These are phyloP conservation scores for Myotis vivesi DNA, from an alignment of 2,797 vertebrate species.

Conservation along the genomic window DNA sequence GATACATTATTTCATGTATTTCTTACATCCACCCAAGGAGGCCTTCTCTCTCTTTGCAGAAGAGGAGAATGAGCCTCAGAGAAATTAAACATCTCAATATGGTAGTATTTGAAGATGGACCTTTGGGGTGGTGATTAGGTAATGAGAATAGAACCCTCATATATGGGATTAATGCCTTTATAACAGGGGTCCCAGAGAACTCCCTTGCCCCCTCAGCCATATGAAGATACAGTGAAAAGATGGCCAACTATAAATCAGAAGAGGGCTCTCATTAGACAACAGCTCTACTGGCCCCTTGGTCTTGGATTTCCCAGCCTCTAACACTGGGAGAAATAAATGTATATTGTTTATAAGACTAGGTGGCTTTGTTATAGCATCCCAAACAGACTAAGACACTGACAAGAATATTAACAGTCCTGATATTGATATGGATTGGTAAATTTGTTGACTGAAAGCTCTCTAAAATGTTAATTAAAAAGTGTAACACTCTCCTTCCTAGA, in stretches of 20 bases:
- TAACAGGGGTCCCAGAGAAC: not conserved
- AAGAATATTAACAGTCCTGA: not conserved
- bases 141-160: not conserved
- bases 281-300: not conserved
- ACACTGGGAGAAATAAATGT: not conserved
- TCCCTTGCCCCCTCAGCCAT: not conserved
- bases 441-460: not conserved
- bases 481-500: not conserved
- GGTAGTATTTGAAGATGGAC: not conserved
- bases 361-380: not conserved
- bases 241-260: not conserved
- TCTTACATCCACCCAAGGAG: not conserved
- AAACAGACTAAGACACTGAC: not conserved
- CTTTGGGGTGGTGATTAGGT: not conserved
- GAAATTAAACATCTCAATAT: not conserved
- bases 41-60: not conserved
- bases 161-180: not conserved
- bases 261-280: not conserved
- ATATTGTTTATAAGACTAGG: not conserved
- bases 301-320: not conserved
- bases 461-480: not conserved
- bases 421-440: not conserved
- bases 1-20: not conserved
- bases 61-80: not conserved
- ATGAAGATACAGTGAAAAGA: not conserved